These are phyloP conservation scores for Alosa sapidissima DNA, from an alignment of 2,797 vertebrate genomes.

Conservation along the genomic window DNA sequence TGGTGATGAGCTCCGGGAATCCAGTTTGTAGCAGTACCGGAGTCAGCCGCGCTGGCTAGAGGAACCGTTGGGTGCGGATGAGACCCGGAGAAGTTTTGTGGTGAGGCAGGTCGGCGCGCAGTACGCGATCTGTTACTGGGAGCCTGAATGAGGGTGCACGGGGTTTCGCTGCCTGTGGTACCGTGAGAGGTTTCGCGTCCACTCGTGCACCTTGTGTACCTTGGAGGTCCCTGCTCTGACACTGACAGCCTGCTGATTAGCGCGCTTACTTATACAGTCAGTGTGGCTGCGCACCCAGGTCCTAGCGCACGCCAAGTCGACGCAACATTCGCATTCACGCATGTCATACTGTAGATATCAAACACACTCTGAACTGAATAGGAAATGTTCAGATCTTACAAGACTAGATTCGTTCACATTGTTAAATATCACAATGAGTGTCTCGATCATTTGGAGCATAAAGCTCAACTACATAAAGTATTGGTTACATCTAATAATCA, in stretches of 20 bases:
- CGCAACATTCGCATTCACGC: neutral
- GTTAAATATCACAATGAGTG: neutral
- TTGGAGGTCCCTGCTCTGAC: neutral
- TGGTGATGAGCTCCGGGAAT: conserved; percentile 88
- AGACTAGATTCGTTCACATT: neutral
- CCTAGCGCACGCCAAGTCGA: conserved; percentile 40
- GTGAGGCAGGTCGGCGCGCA: neutral
- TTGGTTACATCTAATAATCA: neutral
- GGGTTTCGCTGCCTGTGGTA: neutral
- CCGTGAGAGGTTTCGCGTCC: neutral
- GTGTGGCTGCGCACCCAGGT: conserved; percentile 38
- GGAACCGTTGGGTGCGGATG: neutral
- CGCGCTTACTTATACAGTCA: conserved; percentile 63
- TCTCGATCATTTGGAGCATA: neutral
- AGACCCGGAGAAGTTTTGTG: neutral
- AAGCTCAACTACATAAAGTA: neutral
- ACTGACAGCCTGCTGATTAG: conserved; percentile 16
- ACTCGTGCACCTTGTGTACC: neutral
- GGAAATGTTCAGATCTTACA: too few relatives aligned
- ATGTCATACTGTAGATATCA: neutral
- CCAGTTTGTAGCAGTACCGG: conserved; percentile 72
- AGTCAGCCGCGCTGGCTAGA: conserved; percentile 55
- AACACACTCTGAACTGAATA: neutral
- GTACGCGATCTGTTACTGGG: neutral
- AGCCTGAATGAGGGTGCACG: conserved; percentile 27